Evolutionary conservation across 2,113 vertebrate species (phyloP).

Genomic region (Hymenochirus boettgeri): DNA sequence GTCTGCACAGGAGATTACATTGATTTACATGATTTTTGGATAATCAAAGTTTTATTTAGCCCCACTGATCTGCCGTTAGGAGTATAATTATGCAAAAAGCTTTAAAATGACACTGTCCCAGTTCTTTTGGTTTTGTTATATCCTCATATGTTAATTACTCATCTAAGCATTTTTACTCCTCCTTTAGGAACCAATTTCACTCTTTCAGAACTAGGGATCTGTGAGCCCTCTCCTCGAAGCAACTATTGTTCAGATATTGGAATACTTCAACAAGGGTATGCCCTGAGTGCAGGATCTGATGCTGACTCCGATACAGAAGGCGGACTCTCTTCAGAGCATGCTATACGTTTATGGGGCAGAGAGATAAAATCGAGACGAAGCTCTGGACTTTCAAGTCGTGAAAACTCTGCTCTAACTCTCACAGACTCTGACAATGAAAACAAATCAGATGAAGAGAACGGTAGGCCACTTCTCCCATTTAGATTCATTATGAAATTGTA

Average conservation of each 20-base stretch:
- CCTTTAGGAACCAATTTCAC: constrained; percentile 79
- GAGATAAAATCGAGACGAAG: constrained; percentile 84
- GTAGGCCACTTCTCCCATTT: constrained; percentile 61
- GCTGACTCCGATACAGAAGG: constrained; percentile 88
- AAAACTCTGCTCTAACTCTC: constrained; percentile 87
- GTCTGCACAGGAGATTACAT: no score
- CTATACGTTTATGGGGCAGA: constrained; percentile 87
- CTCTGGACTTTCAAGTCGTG: constrained; percentile 84
- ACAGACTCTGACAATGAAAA: constrained; percentile 92
- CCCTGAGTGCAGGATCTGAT: constrained; percentile 81
- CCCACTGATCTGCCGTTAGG: no score
- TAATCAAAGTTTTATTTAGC: no score
- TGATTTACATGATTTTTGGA: no score
- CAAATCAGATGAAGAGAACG: constrained; percentile 87
- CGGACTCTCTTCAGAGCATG: constrained; percentile 85
- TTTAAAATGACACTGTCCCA: no score
- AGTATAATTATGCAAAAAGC: no score
- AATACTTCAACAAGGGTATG: constrained; percentile 85
- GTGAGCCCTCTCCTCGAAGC: constrained; percentile 78
- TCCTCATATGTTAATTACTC: no score
- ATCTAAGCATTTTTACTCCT: no score
- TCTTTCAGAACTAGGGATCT: constrained; percentile 87
- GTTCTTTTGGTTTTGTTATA: no score
- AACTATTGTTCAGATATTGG: constrained; percentile 87
- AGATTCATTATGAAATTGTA: constrained; percentile 24